These are phyloP conservation scores for Ginglymostoma cirratum DNA, from an alignment of 2,113 vertebrate genomes.

Conservation along the genomic window DNA sequence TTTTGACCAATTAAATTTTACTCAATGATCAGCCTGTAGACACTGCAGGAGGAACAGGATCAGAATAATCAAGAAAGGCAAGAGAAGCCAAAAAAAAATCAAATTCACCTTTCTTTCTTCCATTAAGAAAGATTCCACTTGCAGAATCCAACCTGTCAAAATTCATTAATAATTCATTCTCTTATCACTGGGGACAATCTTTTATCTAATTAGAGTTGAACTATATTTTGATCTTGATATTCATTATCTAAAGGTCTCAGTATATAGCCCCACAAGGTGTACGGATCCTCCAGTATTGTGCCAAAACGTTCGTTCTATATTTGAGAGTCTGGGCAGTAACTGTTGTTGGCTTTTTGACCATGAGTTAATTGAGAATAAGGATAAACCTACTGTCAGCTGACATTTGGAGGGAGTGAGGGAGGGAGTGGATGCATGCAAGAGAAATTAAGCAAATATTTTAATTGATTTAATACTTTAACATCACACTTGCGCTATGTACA, in stretches of 20 bases:
- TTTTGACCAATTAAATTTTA: background rate
- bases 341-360: background rate
- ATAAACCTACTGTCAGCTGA: background rate
- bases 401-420: too few relatives aligned
- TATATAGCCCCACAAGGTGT: background rate
- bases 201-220: background rate
- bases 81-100: background rate
- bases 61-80: background rate
- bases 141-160: background rate
- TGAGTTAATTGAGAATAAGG: background rate
- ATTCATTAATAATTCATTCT: background rate
- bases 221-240: background rate
- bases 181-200: background rate
- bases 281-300: background rate
- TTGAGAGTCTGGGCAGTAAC: background rate
- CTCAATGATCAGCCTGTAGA: background rate
- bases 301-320: background rate
- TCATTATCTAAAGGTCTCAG: background rate
- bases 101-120: background rate
- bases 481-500: background rate
- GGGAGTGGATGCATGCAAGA: slow-evolving; percentile 37
- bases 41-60: background rate
- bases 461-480: background rate
- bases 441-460: background rate
- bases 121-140: background rate